These are phyloP conservation scores for Latheticus oryzae DNA, from an alignment of 2,888 invertebrate species.

Conservation along the genomic window DNA sequence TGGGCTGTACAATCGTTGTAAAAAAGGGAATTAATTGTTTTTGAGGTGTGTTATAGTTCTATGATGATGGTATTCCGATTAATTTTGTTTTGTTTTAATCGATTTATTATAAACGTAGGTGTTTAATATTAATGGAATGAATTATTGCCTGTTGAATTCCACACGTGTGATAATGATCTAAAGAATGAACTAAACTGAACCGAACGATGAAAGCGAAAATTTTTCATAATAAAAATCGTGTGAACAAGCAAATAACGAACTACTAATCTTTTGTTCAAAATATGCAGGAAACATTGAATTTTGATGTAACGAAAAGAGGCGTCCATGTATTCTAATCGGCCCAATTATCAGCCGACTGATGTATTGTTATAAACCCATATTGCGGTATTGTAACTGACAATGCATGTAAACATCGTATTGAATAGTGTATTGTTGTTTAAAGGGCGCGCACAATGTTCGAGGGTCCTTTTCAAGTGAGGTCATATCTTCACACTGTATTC, in stretches of 20 bases:
- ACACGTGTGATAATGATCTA: slow-evolving; percentile 28
- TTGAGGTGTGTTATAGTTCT: slow-evolving; percentile 63
- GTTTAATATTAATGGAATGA: slow-evolving; percentile 61
- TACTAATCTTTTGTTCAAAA: no score
- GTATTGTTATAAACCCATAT: slow-evolving; percentile 59
- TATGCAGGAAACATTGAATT: slow-evolving; percentile 34
- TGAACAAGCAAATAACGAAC: no score
- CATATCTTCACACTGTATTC: slow-evolving; percentile 45
- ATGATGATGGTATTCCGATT: slow-evolving; percentile 62
- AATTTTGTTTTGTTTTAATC: slow-evolving; percentile 63
- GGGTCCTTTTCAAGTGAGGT: slow-evolving; percentile 47
- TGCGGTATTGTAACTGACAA: slow-evolving; percentile 60
- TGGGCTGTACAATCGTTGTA: slow-evolving; percentile 63
- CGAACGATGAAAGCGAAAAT: no score
- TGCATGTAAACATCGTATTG: slow-evolving; percentile 62
- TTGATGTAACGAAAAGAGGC: slow-evolving; percentile 48
- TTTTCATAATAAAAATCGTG: no score
- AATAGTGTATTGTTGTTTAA: slow-evolving; percentile 49
- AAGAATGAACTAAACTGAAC: no score
- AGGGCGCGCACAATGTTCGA: slow-evolving; percentile 46
- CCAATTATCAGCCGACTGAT: slow-evolving; percentile 60
- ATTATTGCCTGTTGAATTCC: slow-evolving; percentile 50
- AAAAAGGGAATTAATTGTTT: slow-evolving; percentile 66
- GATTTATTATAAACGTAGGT: slow-evolving; percentile 64
- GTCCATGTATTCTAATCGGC: slow-evolving; percentile 62